These are phyloP conservation scores for Magallana nippona DNA, from an alignment of 2,888 invertebrate genomes.

Conservation along the genomic window DNA sequence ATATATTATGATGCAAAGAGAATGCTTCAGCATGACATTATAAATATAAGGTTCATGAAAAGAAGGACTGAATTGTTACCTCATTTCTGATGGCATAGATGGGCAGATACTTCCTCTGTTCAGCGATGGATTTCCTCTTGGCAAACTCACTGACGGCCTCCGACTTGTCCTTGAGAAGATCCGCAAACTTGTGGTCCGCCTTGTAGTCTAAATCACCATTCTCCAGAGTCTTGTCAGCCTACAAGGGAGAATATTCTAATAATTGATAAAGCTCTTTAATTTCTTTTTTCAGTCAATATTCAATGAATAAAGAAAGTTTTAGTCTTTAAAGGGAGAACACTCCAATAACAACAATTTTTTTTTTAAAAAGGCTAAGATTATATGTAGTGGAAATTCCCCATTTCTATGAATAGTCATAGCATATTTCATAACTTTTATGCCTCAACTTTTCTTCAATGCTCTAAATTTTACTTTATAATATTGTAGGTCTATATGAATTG, in stretches of 20 bases:
- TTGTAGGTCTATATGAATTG: background rate
- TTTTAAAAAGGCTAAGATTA: too few relatives aligned
- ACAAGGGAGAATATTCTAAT: background rate
- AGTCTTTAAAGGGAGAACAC: too few relatives aligned
- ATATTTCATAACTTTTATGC: too few relatives aligned
- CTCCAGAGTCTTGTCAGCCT: slow-evolving; percentile 64
- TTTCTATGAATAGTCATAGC: too few relatives aligned
- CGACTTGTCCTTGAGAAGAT: slow-evolving; percentile 87
- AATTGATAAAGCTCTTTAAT: background rate
- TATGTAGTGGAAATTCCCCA: too few relatives aligned
- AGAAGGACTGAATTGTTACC: slow-evolving; percentile 70
- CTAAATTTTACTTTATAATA: too few relatives aligned
- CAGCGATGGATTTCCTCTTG: slow-evolving; percentile 86
- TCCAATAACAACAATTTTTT: too few relatives aligned
- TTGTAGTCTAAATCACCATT: slow-evolving; percentile 87
- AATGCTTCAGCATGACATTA: too few relatives aligned
- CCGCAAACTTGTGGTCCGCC: slow-evolving; percentile 97
- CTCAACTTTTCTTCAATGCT: too few relatives aligned
- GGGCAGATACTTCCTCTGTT: slow-evolving; percentile 95
- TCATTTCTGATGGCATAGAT: slow-evolving; percentile 97
- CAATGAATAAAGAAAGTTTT: background rate
- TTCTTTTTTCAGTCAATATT: background rate
- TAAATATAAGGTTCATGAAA: too few relatives aligned
- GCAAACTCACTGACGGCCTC: slow-evolving; percentile 91
- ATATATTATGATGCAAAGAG: background rate